Evolutionary conservation across 2,888 invertebrate genomes (phyloP).

Genomic region (Erynnis tages): DNA sequence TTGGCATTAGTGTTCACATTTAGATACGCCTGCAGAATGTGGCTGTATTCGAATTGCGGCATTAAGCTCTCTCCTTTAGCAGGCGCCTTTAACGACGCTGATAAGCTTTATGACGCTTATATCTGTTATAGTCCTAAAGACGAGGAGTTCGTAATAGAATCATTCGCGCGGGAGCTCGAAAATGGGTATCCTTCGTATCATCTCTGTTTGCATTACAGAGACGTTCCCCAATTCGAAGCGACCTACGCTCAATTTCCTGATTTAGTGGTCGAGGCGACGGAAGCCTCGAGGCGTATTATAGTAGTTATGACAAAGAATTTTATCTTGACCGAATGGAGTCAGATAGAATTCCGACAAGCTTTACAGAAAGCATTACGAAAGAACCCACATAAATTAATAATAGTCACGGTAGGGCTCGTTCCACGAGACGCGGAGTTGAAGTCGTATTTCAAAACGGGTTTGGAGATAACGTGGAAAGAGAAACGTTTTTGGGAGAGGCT

Average conservation of each 20-base stretch:
- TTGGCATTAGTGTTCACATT: slow-evolving; percentile 92
- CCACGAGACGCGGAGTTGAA: slow-evolving; percentile 93
- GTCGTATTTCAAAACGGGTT: slow-evolving; percentile 93
- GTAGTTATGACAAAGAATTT: slow-evolving; percentile 94
- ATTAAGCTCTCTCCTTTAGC: slow-evolving; percentile 89
- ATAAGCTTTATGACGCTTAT: slow-evolving; percentile 95
- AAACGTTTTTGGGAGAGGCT: slow-evolving; percentile 97
- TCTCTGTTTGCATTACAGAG: slow-evolving; percentile 93
- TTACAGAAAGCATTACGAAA: slow-evolving; percentile 93
- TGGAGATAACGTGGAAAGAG: slow-evolving; percentile 93
- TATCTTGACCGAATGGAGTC: slow-evolving; percentile 95
- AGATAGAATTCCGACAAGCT: slow-evolving; percentile 94
- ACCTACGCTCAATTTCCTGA: slow-evolving; percentile 88
- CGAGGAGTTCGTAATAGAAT: slow-evolving; percentile 93
- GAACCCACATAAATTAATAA: slow-evolving; percentile 91
- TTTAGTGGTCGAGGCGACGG: slow-evolving; percentile 91
- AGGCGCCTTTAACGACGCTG: slow-evolving; percentile 88
- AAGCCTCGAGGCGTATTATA: slow-evolving; percentile 92
- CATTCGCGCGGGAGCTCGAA: slow-evolving; percentile 92
- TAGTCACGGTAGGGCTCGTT: slow-evolving; percentile 89
- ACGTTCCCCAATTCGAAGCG: slow-evolving; percentile 87
- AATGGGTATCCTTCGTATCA: slow-evolving; percentile 90
- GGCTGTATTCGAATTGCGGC: slow-evolving; percentile 94
- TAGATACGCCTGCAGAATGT: slow-evolving; percentile 92
- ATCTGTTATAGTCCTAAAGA: slow-evolving; percentile 96